phyloP scores from a whole-genome alignment of 2,113 vertebrate genomes.

The Lonchura striata region DNA sequence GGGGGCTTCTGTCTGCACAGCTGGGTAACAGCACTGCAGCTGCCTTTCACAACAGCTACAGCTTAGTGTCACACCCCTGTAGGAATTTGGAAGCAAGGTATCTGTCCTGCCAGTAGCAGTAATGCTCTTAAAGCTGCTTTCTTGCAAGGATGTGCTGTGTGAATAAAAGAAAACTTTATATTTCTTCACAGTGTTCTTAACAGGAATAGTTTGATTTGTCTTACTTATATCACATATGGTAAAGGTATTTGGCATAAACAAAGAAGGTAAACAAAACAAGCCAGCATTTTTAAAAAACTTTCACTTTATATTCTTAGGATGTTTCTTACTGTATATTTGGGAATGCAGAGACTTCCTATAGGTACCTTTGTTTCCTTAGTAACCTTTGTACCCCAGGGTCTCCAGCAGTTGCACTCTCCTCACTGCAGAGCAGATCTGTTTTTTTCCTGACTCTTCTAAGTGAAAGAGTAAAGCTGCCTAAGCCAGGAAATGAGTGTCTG shows the following conservation, averaged over 20 bases:
- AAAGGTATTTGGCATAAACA: not conserved
- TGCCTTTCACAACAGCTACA: not conserved
- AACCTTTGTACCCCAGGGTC: not conserved
- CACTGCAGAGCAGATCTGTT: not conserved
- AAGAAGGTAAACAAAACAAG: not conserved
- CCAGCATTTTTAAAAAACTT: not conserved
- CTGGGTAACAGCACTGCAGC: not conserved
- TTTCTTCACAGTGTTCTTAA: not conserved
- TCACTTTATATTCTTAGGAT: not conserved
- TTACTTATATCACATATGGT: not conserved
- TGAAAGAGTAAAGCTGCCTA: not conserved
- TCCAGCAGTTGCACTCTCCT: not conserved
- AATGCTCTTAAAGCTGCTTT: not conserved
- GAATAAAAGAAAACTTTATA: not conserved
- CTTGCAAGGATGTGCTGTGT: not conserved
- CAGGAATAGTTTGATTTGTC: not conserved
- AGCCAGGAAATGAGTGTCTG: not conserved
- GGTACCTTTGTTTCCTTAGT: not conserved
- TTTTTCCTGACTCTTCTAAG: not conserved
- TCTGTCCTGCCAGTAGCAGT: not conserved
- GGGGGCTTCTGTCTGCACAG: not conserved
- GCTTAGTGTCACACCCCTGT: not conserved
- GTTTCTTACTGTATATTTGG: not conserved
- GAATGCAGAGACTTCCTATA: not conserved
- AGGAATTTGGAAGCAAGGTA: not conserved